Conservation (phyloP, 2,797 vertebrate species). For the Tachyglossus aculeatus region DNA sequence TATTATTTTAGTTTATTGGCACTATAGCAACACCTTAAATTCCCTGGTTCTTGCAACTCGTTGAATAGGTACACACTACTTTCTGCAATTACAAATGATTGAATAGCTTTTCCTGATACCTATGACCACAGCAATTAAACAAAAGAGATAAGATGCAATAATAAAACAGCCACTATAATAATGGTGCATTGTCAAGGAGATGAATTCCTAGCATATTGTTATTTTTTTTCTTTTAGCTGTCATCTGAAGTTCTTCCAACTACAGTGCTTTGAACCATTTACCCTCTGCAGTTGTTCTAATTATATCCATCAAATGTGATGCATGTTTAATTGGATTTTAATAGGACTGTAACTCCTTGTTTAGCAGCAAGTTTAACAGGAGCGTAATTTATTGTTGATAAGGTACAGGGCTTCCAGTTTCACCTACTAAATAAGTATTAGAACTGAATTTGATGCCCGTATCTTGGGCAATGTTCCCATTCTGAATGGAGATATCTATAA, state of each 20-base stretch:
- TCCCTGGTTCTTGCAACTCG: too few species aligned
- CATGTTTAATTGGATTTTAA: conserved; percentile 67
- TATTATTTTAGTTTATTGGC: too few species aligned
- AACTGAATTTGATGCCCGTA: conserved; percentile 41
- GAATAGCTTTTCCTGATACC: not conserved
- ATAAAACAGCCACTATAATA: not conserved
- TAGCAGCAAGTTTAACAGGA: conserved; percentile 53
- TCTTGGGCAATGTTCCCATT: conserved; percentile 5
- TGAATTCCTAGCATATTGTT: not conserved
- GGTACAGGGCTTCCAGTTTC: conserved; percentile 2
- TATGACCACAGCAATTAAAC: not conserved
- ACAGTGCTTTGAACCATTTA: conserved; percentile 42
- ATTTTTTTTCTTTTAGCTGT: not conserved
- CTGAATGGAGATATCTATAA: conserved; percentile 38
- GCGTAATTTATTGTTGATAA: conserved; percentile 58
- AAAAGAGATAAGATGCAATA: not conserved
- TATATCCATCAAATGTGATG: conserved; percentile 58
- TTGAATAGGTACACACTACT: too few species aligned
- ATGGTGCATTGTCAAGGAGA: not conserved
- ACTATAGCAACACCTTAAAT: too few species aligned
- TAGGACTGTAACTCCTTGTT: conserved; percentile 50
- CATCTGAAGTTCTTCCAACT: conserved; percentile 14
- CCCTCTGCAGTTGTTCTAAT: conserved; percentile 58
- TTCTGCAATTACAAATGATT: too few species aligned
- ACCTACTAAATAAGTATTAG: conserved; percentile 43